Base-by-base conservation (phyloP, 2,113 vertebrate species). In the Myrmophylax atrothorax region DNA sequence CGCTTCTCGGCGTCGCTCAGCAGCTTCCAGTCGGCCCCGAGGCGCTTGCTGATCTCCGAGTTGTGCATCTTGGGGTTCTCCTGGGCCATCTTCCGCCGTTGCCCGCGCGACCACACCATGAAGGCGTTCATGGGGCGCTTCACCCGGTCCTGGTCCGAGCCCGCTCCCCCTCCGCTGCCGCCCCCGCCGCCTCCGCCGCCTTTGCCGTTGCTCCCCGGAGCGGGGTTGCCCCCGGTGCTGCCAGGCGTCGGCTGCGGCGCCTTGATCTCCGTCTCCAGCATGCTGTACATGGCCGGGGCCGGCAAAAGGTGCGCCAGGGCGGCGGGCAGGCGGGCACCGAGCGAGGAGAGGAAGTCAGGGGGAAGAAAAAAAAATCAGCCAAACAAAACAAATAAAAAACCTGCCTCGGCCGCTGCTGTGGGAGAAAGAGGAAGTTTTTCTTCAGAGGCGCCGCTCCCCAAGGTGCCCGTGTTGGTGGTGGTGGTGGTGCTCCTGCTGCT, bases 1-100 rank as follows among this genome's bases (percentile, higher is more conserved):
- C 99, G 98, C 97, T 99, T 99, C 94, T 99, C 99, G 2, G 99
- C 98, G 95, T 99, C 99, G 49, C 98, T 99, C 90, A 99, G 98
- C 96, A 99, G 98, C 97, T 99, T 99, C 99, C 99, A 99, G 97
- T 99, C 99, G 18, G 99, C 99, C 3, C 99, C 99, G 7, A 99
- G 97, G 28, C 99, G 98, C 97, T 99, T 99, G 97, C 99, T 99
- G 98, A 99, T 99, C 95, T 99, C 99, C 5, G 99, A 99, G 98
- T 99, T 99, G 98, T 99, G 99, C 99, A 99, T 99, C 90, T 99
- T 99, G 68, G 99, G 99, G 82, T 99, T 99, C 94, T 99, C 99
- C 94, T 99, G 98, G 31, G 99, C 99, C 99, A 99, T 99, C 97
- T 99, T 99, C 91, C 99, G 97, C 85, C 99, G 97, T 97, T 99